These are phyloP conservation scores for Heliothis peltigera DNA, from an alignment of 2,888 invertebrate species.

Conservation along the genomic window DNA sequence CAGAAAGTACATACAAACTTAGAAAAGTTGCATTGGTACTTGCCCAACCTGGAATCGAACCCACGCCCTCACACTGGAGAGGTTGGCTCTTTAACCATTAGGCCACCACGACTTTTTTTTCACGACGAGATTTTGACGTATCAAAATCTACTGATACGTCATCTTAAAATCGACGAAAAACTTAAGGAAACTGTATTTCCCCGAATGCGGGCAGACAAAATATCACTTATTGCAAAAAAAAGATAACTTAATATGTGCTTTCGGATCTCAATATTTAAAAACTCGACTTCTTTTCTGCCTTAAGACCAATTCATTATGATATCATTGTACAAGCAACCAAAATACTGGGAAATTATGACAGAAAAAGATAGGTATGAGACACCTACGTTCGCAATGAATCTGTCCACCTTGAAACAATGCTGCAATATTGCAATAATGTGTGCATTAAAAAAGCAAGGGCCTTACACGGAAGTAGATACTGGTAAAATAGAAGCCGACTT, in stretches of 20 bases:
- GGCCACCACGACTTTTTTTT: too few relatives aligned
- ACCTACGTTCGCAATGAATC: slow-evolving; percentile 62
- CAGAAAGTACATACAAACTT: too few relatives aligned
- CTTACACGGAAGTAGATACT: slow-evolving; percentile 10
- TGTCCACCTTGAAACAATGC: slow-evolving; percentile 61
- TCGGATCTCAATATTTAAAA: slow-evolving; percentile 54
- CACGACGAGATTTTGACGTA: too few relatives aligned
- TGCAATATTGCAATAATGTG: slow-evolving; percentile 62
- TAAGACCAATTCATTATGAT: slow-evolving; percentile 54
- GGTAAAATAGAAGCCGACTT: too few relatives aligned
- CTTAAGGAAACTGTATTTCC: slow-evolving; percentile 62
- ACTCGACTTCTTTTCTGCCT: slow-evolving; percentile 50
- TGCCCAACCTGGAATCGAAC: too few relatives aligned
- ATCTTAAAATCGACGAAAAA: slow-evolving; percentile 64
- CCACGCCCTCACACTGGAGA: too few relatives aligned
- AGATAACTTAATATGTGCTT: slow-evolving; percentile 55
- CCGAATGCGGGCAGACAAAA: slow-evolving; percentile 51
- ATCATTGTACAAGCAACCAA: slow-evolving; percentile 51
- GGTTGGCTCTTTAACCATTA: too few relatives aligned
- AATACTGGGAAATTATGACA: slow-evolving; percentile 50
- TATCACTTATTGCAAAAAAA: slow-evolving; percentile 56
- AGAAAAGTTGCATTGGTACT: too few relatives aligned
- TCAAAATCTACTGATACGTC: slow-evolving; percentile 57
- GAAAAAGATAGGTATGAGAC: slow-evolving; percentile 53
- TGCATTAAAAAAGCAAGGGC: slow-evolving; percentile 52